phyloP scores from a whole-genome alignment of 2,797 vertebrate species.

The Phrynocephalus vlangalii region DNA sequence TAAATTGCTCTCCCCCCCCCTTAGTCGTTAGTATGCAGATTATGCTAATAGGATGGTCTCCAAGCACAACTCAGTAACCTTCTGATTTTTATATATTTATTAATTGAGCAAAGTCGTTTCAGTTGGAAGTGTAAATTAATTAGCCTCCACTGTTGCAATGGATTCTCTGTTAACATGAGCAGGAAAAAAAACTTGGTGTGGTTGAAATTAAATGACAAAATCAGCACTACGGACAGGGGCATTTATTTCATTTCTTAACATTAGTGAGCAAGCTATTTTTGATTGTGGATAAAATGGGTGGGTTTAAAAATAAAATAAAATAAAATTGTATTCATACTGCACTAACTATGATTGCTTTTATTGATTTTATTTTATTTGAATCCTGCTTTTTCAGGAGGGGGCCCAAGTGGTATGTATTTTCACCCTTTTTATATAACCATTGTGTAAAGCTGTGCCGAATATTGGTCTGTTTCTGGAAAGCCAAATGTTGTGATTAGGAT shows the following conservation, averaged over 20 bases:
- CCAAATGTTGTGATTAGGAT: no score
- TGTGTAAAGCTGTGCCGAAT: no score
- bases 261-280: not conserved
- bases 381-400: no score
- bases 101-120: conserved; percentile 66
- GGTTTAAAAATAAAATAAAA: no score
- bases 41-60: conserved; percentile 72
- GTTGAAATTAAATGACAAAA: not conserved
- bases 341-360: not conserved
- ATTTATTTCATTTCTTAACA: not conserved
- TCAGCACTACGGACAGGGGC: not conserved
- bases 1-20: conserved; percentile 49
- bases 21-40: conserved; percentile 74
- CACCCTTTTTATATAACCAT: no score
- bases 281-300: not conserved
- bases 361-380: not conserved
- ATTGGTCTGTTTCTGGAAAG: no score
- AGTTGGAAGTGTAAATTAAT: conserved; percentile 62
- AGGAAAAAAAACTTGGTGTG: not conserved
- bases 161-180: not conserved
- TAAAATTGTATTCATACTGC: not conserved
- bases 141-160: conserved; percentile 18
- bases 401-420: no score
- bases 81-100: conserved; percentile 76
- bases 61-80: conserved; percentile 73